Conservation (phyloP, 1,140 invertebrate genomes). For the Drosophila sulfurigaster region DNA sequence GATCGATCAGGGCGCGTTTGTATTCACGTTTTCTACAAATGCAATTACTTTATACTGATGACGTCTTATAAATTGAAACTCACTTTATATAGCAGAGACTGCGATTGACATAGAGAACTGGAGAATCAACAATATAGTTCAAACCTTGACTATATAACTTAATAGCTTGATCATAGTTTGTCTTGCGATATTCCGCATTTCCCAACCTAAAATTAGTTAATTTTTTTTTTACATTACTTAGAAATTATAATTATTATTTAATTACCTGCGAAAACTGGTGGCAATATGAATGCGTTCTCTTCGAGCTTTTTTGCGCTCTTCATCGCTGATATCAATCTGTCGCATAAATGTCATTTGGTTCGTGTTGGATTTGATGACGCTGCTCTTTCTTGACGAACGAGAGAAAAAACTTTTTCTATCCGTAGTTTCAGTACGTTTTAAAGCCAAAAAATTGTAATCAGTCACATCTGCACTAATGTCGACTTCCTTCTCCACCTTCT, state of each 20-base stretch:
- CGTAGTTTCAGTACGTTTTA: too few relatives aligned
- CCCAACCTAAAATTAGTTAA: constrained; percentile 38
- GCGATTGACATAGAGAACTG: constrained; percentile 59
- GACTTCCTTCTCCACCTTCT: constrained; percentile 33
- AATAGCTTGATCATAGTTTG: constrained; percentile 50
- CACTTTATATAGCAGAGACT: constrained; percentile 57
- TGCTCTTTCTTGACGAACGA: neutral
- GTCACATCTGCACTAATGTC: constrained; percentile 41
- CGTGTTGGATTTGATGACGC: constrained; percentile 1
- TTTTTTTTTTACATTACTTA: too few relatives aligned
- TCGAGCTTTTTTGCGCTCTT: constrained; percentile 14
- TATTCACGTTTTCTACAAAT: constrained; percentile 26
- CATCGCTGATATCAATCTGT: constrained; percentile 37
- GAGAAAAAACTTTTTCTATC: too few relatives aligned
- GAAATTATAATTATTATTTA: neutral
- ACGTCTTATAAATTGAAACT: neutral
- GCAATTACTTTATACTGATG: neutral
- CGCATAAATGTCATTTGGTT: constrained; percentile 54
- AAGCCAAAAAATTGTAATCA: constrained; percentile 7
- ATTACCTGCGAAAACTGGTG: constrained; percentile 56
- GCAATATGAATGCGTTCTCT: constrained; percentile 42
- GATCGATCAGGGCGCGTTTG: constrained; percentile 43
- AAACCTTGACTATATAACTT: constrained; percentile 42
- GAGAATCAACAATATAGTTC: constrained; percentile 50
- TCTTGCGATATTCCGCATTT: constrained; percentile 52